Evolutionary conservation across 2,113 vertebrate genomes (phyloP), one percentile per base, ranked within the genome.

Genomic region (Phoxinus phoxinus): DNA sequence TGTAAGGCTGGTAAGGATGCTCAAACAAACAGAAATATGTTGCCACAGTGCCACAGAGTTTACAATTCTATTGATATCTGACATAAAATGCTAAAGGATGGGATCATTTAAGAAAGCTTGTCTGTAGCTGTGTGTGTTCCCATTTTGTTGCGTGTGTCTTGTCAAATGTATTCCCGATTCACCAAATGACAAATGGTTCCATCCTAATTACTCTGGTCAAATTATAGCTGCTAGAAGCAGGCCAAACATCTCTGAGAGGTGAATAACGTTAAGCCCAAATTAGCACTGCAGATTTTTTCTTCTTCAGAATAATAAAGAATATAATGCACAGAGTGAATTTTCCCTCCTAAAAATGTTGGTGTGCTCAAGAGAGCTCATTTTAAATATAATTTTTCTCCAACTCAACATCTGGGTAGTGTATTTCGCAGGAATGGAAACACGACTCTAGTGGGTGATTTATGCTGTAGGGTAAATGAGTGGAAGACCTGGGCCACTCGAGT

Each of bases 41-140:
- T 32, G 6, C 32, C 19, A 32, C 30, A 67, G 27, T 1, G 35
- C 30, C 17, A 32, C 12, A 71, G 30, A 71, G 8, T n/a, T 71
- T 71, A 71, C 32, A 71, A 41, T 12, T 46, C n/a, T 73, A n/a
- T 96, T 96, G 94, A 96, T 94, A 90, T 92, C 92, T 94, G 94
- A 93, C 94, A 61, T 21, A 73, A 74, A n/a, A 30, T 27, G 41
- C n/a, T 46, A 25, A 73, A 73, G 6, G 41, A 44, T 48, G 46
- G 23, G n/a, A 44, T 27, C 25, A 46, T 41, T 12, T 11, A 2
- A 41, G 35, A 71, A n/a, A 41, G 19, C 67, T 12, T 71, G 21
- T 41, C 23, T 51, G 25, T 48, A 44, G 37, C 58, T 73, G 46
- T 56, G 61, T 35, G 25, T 27, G 23, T 67, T 35, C 46, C 19